These are phyloP conservation scores for Triplophysa dalaica DNA, from an alignment of 2,113 vertebrate species.

Conservation along the genomic window DNA sequence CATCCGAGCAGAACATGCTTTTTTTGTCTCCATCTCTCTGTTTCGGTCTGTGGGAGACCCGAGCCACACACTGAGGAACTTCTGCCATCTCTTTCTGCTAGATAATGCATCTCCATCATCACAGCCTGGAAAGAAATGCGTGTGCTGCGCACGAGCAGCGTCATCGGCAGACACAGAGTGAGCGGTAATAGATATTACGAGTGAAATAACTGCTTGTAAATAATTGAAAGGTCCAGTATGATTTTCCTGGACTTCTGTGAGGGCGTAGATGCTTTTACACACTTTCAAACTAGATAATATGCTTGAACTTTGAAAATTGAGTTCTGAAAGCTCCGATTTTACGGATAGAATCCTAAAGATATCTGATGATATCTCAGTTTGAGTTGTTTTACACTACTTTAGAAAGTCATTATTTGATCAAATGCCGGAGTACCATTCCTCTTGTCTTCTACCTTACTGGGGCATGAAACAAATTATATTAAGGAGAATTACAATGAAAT, in stretches of 20 bases:
- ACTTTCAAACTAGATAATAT: constrained; percentile 7
- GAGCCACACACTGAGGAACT: constrained; percentile 3
- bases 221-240: constrained; percentile 4
- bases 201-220: constrained; percentile 19
- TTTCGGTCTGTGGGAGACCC: constrained; percentile 36
- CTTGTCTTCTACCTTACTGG: constrained; percentile 44
- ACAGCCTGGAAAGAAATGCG: neutral
- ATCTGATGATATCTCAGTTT: constrained; percentile 17
- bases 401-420: constrained; percentile 10
- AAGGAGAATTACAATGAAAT: constrained; percentile 48
- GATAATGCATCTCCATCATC: constrained; percentile 32
- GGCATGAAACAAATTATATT: constrained; percentile 44
- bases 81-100: constrained; percentile 18
- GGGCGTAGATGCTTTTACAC: constrained; percentile 2
- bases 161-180: neutral
- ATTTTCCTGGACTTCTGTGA: neutral
- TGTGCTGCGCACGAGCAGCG: neutral
- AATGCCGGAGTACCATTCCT: constrained; percentile 23
- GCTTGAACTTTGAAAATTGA: constrained; percentile 3
- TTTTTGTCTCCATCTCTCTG: constrained; percentile 36
- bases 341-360: constrained; percentile 3
- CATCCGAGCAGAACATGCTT: constrained; percentile 45
- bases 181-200: neutral
- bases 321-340: constrained; percentile 15
- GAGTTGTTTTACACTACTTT: constrained; percentile 17